phyloP scores from a whole-genome alignment of 2,113 vertebrate species.

The Herpetotheres cachinnans region DNA sequence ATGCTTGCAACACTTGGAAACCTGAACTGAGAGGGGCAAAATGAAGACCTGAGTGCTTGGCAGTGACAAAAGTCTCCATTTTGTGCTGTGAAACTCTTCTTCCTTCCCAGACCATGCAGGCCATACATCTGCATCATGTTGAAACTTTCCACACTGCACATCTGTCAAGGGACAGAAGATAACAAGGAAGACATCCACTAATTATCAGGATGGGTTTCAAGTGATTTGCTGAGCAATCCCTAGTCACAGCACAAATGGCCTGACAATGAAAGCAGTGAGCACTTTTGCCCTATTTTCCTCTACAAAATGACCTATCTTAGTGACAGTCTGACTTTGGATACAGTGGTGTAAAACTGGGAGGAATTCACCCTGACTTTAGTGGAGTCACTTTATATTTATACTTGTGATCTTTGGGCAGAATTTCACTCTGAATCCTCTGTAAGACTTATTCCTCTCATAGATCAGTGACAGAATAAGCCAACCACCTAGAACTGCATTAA shows the following conservation, averaged over 20 bases:
- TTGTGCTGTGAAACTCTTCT: not conserved
- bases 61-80: not conserved
- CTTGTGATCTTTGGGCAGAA: not conserved
- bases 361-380: not conserved
- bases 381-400: not conserved
- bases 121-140: not conserved
- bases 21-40: not conserved
- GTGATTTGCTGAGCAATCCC: not conserved
- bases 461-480: not conserved
- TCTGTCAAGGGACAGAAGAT: not conserved
- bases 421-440: not conserved
- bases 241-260: not conserved
- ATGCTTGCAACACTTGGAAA: not conserved
- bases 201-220: not conserved
- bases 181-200: not conserved
- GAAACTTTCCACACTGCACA: not conserved
- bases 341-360: not conserved
- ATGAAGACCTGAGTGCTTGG: not conserved
- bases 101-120: not conserved
- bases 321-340: not conserved
- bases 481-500: not conserved
- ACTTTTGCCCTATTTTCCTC: not conserved
- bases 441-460: not conserved
- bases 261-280: not conserved
- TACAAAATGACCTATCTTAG: not conserved